Base-by-base conservation (phyloP, 1,140 invertebrate genomes). In the Lutraria rhynchaena region DNA sequence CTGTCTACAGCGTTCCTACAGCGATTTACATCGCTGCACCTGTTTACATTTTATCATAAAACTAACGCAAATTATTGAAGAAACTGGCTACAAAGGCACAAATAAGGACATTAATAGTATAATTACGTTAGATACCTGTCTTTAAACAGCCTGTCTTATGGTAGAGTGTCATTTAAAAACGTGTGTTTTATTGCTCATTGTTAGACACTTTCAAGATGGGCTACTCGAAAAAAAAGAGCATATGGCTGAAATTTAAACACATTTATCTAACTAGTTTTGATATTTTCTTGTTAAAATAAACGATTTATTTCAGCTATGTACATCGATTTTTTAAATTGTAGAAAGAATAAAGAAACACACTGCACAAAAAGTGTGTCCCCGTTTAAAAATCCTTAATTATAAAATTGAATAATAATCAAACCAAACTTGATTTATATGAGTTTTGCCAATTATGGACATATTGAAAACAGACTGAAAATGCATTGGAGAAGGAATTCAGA, bases 141-240 rank as follows among this genome's bases (percentile, higher is more conserved):
- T 67, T 65, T n/a, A 67, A 67, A 49, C 41, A 49, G 24, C 27
- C 58, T 31, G 41, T 24, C 3, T 41, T 4, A 49, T 27, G 63
- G 27, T n/a, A 46, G 44, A 27, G 41, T 46, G 44, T 67, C 31
- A 67, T 27, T 31, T 27, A 67, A 29, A n/a, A 24, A 67, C 37
- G 46, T 29, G 44, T 67, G 24, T 67, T 67, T 67, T 67, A 67
- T 67, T 31, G 63, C 44, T 67, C 63, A 67, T 67, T 67, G 63
- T 67, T 67, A 67, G 63, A 46, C 22, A 67, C 63, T 41, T 46
- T 46, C 31, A 27, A 46, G 49, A 41, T 15, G 0, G 37, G 15
- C 5, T 5, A 41, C 5, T 7, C 15, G 15, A 41, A 7, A 41
- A 41, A 67, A 11, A 49, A 7, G 11, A 49, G n/a, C 63, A 67